Evolutionary conservation across 2,888 invertebrate genomes (phyloP).

Genomic region (Chrysodeixis includens): DNA sequence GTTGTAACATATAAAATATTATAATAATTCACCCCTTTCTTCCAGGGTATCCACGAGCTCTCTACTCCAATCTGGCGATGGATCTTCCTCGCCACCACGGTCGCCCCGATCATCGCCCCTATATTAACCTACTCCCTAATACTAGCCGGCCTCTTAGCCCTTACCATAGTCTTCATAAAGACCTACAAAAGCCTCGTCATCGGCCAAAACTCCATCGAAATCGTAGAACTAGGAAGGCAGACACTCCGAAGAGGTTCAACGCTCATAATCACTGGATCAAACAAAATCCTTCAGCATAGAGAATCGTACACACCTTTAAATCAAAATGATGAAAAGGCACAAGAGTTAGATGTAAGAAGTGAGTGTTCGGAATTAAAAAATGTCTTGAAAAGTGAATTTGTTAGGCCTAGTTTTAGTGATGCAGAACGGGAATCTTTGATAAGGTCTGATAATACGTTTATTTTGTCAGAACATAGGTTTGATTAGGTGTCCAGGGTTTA

Average conservation of each 20-base stretch:
- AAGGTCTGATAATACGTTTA: conserved; percentile 80
- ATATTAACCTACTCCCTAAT: conserved; percentile 93
- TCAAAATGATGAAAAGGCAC: conserved; percentile 53
- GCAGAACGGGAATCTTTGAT: conserved; percentile 79
- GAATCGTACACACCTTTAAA: conserved; percentile 85
- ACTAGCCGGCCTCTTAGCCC: conserved; percentile 90
- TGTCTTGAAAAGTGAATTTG: conserved; percentile 73
- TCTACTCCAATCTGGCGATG: conserved; percentile 94
- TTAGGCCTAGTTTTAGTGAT: conserved; percentile 73
- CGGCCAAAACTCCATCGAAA: conserved; percentile 91
- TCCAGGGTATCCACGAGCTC: conserved; percentile 93
- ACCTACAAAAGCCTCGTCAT: conserved; percentile 93
- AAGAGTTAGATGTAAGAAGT: conserved; percentile 69
- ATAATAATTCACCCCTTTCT: conserved; percentile 16
- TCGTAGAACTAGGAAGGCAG: conserved; percentile 93
- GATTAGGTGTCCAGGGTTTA: conserved; percentile 36
- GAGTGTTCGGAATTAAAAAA: conserved; percentile 72
- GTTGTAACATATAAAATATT: too few species aligned
- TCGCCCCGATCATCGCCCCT: conserved; percentile 92
- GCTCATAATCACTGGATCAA: conserved; percentile 88
- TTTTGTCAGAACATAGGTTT: conserved; percentile 74
- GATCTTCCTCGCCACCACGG: conserved; percentile 94
- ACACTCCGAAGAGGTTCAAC: conserved; percentile 92
- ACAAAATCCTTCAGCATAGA: conserved; percentile 85
- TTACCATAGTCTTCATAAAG: conserved; percentile 91